A percentile compares a stretch with the other conserved stretches of the same genome.
Conservation (phyloP, 2,888 invertebrate species). For the Linhomoeus sp. region DNA sequence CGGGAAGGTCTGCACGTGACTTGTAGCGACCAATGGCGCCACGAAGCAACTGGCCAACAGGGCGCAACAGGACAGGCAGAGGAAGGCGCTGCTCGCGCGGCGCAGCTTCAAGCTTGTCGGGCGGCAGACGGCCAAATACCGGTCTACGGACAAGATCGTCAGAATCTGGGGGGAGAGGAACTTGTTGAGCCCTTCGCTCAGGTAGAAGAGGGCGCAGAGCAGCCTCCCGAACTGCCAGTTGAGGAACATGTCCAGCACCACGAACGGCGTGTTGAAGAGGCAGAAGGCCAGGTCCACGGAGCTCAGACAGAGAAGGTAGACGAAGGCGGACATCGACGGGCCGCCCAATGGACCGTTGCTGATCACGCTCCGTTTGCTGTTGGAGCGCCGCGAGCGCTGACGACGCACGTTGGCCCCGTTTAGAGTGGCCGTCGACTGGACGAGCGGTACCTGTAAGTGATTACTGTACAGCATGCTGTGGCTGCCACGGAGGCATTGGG, state of each 20-base stretch:
- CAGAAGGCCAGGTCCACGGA: conserved; percentile 18
- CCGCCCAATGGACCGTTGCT: conserved; percentile 8
- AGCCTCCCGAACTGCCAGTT: conserved; percentile 16
- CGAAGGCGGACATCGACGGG: conserved; percentile 17
- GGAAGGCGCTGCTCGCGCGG: conserved; percentile 15
- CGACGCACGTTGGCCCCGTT: too few relatives aligned
- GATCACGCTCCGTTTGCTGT: too few relatives aligned
- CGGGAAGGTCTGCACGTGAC: neutral
- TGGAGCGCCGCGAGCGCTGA: too few relatives aligned
- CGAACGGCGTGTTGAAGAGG: conserved; percentile 18
- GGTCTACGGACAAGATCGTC: conserved; percentile 19
- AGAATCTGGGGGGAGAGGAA: conserved; percentile 19
- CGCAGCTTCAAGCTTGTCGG: conserved; percentile 21
- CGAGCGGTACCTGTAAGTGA: too few relatives aligned
- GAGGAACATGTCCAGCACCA: conserved; percentile 17
- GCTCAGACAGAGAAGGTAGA: conserved; percentile 20
- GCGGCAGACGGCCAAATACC: conserved; percentile 16
- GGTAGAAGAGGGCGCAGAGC: conserved; percentile 14
- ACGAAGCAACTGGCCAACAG: conserved; percentile 17
- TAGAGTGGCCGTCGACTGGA: too few relatives aligned
- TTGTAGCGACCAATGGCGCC: conserved; percentile 10
- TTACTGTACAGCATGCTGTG: too few relatives aligned
- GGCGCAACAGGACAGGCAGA: conserved; percentile 13
- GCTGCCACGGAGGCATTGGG: too few relatives aligned
- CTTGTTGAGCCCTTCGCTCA: conserved; percentile 23